These are phyloP conservation scores for Phalacrocorax pelagicus DNA, from an alignment of 2,113 vertebrate genomes.

Conservation along the genomic window DNA sequence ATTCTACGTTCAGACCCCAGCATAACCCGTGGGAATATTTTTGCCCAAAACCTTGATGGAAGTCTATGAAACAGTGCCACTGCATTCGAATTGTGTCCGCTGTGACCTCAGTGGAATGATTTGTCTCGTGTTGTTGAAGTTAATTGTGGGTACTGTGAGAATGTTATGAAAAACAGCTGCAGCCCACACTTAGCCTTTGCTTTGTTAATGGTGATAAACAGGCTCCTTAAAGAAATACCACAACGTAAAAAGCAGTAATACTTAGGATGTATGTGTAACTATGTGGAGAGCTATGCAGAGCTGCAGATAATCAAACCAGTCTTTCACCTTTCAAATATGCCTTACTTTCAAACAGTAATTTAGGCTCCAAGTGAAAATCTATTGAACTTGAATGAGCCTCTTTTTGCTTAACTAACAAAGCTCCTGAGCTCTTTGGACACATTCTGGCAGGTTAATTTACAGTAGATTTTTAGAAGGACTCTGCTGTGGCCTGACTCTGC, in stretches of 20 bases:
- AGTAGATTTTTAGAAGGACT: not conserved
- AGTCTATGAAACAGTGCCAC: not conserved
- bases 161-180: conserved; percentile 46
- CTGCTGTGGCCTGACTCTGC: not conserved
- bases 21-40: not conserved
- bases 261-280: not conserved
- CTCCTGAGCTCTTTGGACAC: not conserved
- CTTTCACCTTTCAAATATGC: not conserved
- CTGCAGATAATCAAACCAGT: not conserved
- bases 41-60: not conserved
- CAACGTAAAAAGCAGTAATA: not conserved
- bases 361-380: not conserved
- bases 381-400: not conserved
- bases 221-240: conserved; percentile 27
- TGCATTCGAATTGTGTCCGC: not conserved
- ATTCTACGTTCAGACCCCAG: not conserved
- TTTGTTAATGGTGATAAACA: conserved; percentile 34
- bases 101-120: conserved; percentile 39
- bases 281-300: not conserved
- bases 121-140: not conserved
- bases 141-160: conserved; percentile 20
- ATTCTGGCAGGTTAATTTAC: not conserved
- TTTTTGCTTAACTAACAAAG: not conserved
- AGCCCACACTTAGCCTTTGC: conserved; percentile 31
- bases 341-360: not conserved